phyloP scores from a whole-genome alignment of 2,888 invertebrate genomes.

The Dynastes grantii region DNA sequence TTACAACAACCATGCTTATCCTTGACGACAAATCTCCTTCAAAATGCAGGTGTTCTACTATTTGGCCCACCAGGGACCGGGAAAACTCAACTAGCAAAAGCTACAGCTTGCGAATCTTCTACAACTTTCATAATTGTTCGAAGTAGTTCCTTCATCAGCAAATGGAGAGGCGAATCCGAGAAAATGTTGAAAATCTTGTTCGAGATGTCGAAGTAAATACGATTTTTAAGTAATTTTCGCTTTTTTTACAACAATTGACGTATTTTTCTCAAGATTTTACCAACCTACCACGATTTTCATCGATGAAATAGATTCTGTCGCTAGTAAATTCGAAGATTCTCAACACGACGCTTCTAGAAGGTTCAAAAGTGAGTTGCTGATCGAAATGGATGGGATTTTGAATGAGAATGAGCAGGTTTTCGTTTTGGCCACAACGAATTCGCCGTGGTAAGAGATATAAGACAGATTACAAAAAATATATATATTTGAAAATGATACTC shows the following conservation, averaged over 20 bases:
- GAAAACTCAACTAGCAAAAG: conserved; percentile 92
- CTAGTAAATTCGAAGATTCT: conserved; percentile 77
- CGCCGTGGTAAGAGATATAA: conserved; percentile 80
- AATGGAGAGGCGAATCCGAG: conserved; percentile 97
- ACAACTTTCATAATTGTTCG: conserved; percentile 93
- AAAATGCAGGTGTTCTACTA: conserved; percentile 69
- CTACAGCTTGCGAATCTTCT: conserved; percentile 86
- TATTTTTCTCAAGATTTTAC: conserved; percentile 68
- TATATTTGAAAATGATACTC: background rate
- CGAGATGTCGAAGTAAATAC: conserved; percentile 83
- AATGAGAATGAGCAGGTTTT: conserved; percentile 79
- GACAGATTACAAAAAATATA: background rate
- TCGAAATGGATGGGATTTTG: conserved; percentile 87
- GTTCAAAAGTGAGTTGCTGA: conserved; percentile 90
- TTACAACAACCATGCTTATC: no score
- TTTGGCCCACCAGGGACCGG: conserved; percentile 86
- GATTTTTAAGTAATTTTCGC: background rate
- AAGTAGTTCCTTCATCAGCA: conserved; percentile 91
- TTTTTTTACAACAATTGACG: no score
- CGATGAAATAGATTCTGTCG: conserved; percentile 92
- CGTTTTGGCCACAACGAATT: conserved; percentile 90
- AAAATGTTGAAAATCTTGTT: conserved; percentile 92
- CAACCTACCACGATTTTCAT: conserved; percentile 94
- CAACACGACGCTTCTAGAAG: conserved; percentile 91
- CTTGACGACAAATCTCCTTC: no score